These are phyloP conservation scores for Phasianus colchicus DNA, from an alignment of 2,113 vertebrate species.

Conservation along the genomic window DNA sequence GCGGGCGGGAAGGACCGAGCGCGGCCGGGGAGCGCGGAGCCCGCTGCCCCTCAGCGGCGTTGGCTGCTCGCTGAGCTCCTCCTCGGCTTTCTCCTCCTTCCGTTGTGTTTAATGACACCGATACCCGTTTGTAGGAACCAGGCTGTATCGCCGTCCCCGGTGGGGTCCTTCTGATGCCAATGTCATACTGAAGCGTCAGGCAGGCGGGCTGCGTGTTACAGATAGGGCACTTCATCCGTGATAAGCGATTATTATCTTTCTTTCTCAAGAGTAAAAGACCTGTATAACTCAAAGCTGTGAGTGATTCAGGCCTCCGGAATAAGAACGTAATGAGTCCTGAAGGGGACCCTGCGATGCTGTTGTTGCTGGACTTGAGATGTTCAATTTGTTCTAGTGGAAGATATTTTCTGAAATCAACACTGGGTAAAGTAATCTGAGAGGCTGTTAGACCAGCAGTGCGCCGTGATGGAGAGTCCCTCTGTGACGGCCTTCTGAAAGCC, in stretches of 20 bases:
- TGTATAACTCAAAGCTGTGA: conserved; percentile 78
- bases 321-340: conserved; percentile 80
- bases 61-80: background rate
- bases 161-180: conserved; percentile 77
- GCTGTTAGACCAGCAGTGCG: conserved; percentile 65
- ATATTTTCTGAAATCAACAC: conserved; percentile 74
- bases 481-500: conserved; percentile 55
- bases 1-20: too few species aligned
- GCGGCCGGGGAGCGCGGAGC: too few species aligned
- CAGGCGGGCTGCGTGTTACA: conserved; percentile 76
- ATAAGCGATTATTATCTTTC: conserved; percentile 82
- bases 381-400: conserved; percentile 71
- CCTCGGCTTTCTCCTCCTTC: conserved; percentile 4
- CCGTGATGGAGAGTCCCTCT: conserved; percentile 63
- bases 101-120: conserved; percentile 73
- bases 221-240: conserved; percentile 83
- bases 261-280: conserved; percentile 79
- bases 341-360: conserved; percentile 69
- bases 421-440: conserved; percentile 69
- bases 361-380: conserved; percentile 77
- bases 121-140: conserved; percentile 73
- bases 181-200: conserved; percentile 82
- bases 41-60: too few species aligned
- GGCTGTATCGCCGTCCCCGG: conserved; percentile 76
- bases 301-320: conserved; percentile 75